Conservation (phyloP, 2,888 invertebrate species). For the Listrodromus nycthemerus region DNA sequence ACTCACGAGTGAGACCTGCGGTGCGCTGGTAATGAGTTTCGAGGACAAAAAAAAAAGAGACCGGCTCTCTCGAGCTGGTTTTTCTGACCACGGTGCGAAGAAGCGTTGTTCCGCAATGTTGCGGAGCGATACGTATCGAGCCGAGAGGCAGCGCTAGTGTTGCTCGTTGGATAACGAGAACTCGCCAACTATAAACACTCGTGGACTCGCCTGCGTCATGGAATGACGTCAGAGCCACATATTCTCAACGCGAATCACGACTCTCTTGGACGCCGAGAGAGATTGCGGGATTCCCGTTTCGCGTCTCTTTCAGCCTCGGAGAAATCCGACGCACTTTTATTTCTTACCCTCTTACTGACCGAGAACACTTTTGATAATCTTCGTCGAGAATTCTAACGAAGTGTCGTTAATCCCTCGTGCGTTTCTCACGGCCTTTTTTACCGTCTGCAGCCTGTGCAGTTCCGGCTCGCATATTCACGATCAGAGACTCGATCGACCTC, state of each 20-base stretch:
- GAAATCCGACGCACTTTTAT: not conserved
- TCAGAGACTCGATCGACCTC: no score
- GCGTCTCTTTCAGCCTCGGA: not conserved
- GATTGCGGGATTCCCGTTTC: not conserved
- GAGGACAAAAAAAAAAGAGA: constrained; percentile 6
- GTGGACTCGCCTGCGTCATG: constrained; percentile 69
- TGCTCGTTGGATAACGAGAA: constrained; percentile 61
- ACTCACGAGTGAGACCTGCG: constrained; percentile 13
- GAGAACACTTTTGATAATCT: not conserved
- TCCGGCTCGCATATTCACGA: no score
- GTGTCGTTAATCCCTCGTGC: no score
- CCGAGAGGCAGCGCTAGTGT: not conserved
- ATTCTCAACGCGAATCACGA: constrained; percentile 68
- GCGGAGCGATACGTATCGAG: constrained; percentile 34
- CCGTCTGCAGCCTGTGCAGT: no score
- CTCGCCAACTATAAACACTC: constrained; percentile 46
- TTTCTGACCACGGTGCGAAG: constrained; percentile 16
- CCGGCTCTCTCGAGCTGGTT: constrained; percentile 4
- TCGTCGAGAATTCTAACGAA: not conserved
- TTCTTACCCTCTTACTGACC: not conserved
- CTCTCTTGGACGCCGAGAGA: constrained; percentile 39
- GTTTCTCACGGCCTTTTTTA: no score
- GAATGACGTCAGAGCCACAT: constrained; percentile 72
- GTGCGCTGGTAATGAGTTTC: constrained; percentile 24
- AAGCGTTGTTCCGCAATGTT: not conserved